Evolutionary conservation across 2,113 vertebrate species (phyloP).

Genomic region (Hyperoodon ampullatus): DNA sequence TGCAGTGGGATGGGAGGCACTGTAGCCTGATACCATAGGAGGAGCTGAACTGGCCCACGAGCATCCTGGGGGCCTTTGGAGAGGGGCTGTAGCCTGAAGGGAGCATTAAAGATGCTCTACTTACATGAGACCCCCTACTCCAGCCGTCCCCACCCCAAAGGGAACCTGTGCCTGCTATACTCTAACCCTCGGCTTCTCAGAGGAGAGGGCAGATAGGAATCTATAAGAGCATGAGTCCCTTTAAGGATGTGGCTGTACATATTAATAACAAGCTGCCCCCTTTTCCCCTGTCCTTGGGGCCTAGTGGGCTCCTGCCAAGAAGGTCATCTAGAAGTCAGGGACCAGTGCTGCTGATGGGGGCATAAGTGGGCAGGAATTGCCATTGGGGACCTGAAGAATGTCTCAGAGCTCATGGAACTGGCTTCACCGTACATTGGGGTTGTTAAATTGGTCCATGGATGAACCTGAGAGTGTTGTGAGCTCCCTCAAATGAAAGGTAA

Average conservation of each 20-base stretch:
- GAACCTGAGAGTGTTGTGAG: not conserved
- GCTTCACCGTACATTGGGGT: not conserved
- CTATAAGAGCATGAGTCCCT: not conserved
- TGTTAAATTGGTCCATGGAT: not conserved
- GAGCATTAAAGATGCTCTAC: not conserved
- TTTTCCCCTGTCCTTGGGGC: not conserved
- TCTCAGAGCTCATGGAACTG: not conserved
- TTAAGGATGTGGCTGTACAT: not conserved
- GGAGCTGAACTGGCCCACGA: not conserved
- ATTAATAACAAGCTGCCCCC: not conserved
- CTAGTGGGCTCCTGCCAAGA: not conserved
- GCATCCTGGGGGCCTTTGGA: not conserved
- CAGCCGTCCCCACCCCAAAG: no score
- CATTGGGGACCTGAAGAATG: rapidly evolving
- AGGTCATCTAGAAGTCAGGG: not conserved
- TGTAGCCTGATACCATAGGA: not conserved
- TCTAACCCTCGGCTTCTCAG: not conserved
- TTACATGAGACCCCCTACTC: not conserved
- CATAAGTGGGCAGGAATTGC: not conserved
- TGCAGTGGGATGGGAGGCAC: not conserved
- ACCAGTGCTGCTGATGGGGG: not conserved
- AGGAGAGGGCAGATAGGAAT: not conserved
- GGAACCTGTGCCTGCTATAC: not conserved
- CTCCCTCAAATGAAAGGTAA: not conserved
- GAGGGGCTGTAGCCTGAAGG: not conserved